Conservation (phyloP, 2,113 vertebrate species). For the Motacilla alba region DNA sequence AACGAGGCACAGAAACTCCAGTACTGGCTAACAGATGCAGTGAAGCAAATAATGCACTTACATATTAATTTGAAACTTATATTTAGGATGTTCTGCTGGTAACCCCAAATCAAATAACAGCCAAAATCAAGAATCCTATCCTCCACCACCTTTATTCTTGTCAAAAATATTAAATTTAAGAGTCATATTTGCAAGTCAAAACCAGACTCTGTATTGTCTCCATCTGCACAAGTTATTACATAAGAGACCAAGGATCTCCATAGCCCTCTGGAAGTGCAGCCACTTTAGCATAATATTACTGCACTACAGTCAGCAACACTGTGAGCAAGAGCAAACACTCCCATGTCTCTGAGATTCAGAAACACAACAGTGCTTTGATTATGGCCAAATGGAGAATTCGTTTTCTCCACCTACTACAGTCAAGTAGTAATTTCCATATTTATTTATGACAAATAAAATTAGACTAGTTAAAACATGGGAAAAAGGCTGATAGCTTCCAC, state of each 20-base stretch:
- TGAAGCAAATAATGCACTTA: not conserved
- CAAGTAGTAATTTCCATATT: not conserved
- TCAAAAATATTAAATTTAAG: not conserved
- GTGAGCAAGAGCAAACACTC: not conserved
- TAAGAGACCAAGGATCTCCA: not conserved
- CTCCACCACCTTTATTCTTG: not conserved
- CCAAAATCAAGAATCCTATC: not conserved
- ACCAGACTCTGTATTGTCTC: not conserved
- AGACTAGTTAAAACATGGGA: not conserved
- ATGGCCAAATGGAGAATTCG: not conserved
- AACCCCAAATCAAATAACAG: not conserved
- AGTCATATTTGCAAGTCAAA: not conserved
- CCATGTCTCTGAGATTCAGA: not conserved
- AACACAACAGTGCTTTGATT: not conserved
- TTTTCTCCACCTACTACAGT: not conserved
- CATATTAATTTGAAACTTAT: not conserved
- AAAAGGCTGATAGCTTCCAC: not conserved
- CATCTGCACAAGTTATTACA: not conserved
- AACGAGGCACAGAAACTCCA: not conserved
- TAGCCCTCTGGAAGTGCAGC: not conserved
- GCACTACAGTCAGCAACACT: not conserved
- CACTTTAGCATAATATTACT: not conserved
- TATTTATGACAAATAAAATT: not conserved
- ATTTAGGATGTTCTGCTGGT: not conserved
- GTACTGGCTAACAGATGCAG: not conserved